Evolutionary conservation across 1,140 invertebrate species (phyloP).

Genomic region (Drosophila pruinosa): DNA sequence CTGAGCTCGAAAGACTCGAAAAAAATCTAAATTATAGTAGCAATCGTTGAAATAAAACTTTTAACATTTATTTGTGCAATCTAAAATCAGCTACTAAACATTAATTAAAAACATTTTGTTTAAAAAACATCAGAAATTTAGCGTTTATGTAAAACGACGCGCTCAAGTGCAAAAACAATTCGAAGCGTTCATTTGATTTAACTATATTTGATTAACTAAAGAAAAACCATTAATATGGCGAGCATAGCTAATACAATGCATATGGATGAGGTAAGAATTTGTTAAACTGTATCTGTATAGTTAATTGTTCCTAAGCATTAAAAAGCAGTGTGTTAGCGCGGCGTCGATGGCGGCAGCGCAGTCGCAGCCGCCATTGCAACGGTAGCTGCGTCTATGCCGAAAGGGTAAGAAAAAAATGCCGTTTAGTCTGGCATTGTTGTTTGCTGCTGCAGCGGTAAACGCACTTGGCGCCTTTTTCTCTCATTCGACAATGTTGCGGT

Average conservation of each 20-base stretch:
- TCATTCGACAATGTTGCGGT: constrained; percentile 25
- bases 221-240: constrained; percentile 54
- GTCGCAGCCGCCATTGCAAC: constrained; percentile 59
- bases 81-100: constrained; percentile 17
- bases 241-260: constrained; percentile 61
- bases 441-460: constrained; percentile 24
- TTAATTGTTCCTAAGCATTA: neutral
- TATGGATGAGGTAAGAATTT: constrained; percentile 63
- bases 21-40: constrained; percentile 15
- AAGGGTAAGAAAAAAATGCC: constrained; percentile 48
- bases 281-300: neutral
- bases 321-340: constrained; percentile 4
- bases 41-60: constrained; percentile 38
- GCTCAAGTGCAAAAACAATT: constrained; percentile 18
- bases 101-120: neutral
- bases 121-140: neutral
- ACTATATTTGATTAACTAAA: constrained; percentile 24
- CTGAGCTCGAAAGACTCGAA: constrained; percentile 29
- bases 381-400: constrained; percentile 11
- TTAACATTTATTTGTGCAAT: constrained; percentile 26
- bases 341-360: constrained; percentile 18
- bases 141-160: constrained; percentile 20
- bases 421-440: constrained; percentile 41
- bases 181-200: neutral
- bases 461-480: constrained; percentile 58